These are phyloP conservation scores for Hybos culiciformis DNA, from an alignment of 2,888 invertebrate species.

Conservation along the genomic window DNA sequence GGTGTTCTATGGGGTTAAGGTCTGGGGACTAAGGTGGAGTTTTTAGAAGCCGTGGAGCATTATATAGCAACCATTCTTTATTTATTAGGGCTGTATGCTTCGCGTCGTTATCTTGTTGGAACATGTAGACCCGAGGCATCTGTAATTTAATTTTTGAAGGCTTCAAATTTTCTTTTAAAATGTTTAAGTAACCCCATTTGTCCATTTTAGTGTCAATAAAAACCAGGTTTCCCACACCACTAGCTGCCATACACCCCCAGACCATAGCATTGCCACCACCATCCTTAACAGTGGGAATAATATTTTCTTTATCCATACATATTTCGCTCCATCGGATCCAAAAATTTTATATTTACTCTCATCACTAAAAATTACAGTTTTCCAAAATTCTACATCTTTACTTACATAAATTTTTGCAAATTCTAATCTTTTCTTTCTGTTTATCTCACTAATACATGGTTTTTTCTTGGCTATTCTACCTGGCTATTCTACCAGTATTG, in stretches of 20 bases:
- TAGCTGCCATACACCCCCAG: background rate
- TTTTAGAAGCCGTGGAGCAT: background rate
- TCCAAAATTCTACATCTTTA: background rate
- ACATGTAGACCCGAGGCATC: background rate
- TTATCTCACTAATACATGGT: background rate
- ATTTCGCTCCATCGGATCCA: conserved; percentile 5
- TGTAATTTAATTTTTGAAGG: too few relatives aligned
- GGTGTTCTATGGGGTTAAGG: conserved; percentile 2
- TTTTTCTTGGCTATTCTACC: background rate
- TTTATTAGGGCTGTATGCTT: background rate
- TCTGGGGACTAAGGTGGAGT: conserved; percentile 1
- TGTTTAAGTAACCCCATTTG: background rate
- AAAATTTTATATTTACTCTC: conserved; percentile 3
- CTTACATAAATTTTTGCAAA: background rate
- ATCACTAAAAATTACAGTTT: background rate
- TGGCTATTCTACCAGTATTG: background rate
- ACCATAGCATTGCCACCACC: background rate
- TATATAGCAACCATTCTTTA: background rate
- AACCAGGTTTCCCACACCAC: background rate
- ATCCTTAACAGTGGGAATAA: conserved; percentile 5
- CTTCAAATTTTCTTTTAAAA: background rate
- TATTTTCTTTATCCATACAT: conserved; percentile 8
- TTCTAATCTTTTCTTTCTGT: background rate
- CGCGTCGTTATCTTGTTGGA: background rate
- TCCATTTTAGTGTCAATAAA: background rate